phyloP scores from a whole-genome alignment of 2,888 invertebrate species.

The Oxyteleia sp. region DNA sequence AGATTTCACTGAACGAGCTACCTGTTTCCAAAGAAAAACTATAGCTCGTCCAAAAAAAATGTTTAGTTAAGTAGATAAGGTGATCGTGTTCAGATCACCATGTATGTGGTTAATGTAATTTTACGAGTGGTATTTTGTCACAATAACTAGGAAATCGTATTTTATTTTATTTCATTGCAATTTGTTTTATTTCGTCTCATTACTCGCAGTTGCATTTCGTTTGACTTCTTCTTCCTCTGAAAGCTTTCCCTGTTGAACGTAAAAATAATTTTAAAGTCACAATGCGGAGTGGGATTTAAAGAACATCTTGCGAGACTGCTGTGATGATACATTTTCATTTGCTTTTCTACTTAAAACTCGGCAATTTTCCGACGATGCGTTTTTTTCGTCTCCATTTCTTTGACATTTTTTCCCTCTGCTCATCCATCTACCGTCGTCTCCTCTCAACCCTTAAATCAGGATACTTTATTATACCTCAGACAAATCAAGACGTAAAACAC shows the following conservation, averaged over 20 bases:
- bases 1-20: slow-evolving; percentile 20
- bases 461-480: slow-evolving; percentile 9
- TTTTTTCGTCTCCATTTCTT: not conserved
- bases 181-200: no score
- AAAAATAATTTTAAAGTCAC: slow-evolving; percentile 26
- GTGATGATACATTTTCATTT: slow-evolving; percentile 27
- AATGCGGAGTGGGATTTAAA: not conserved
- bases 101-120: not conserved
- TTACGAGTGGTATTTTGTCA: no score
- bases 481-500: slow-evolving; percentile 11
- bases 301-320: slow-evolving; percentile 6
- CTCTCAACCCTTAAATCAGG: slow-evolving; percentile 12
- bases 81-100: slow-evolving; percentile 16
- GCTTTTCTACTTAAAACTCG: slow-evolving; percentile 30
- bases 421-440: not conserved
- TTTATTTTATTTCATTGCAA: slow-evolving; percentile 1
- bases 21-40: slow-evolving; percentile 30
- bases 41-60: slow-evolving; percentile 10
- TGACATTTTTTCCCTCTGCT: not conserved
- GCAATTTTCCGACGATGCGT: slow-evolving; percentile 6
- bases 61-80: slow-evolving; percentile 21
- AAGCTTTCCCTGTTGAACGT: slow-evolving; percentile 4
- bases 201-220: no score
- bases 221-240: not conserved
- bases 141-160: no score